Evolutionary conservation across 2,797 vertebrate genomes (phyloP).

Genomic region (Lithobates pipiens): DNA sequence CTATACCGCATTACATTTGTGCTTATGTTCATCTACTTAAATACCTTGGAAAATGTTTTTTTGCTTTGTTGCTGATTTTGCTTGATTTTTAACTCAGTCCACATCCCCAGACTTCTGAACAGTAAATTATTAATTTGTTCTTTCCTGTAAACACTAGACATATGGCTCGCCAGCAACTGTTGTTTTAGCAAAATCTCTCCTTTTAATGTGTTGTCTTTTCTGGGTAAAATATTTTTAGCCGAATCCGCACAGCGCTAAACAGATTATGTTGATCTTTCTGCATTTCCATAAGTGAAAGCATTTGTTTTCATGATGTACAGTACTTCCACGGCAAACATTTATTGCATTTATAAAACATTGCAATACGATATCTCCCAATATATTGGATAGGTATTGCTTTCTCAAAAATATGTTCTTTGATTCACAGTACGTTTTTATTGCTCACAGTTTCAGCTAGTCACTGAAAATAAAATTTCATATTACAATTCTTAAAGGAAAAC

Average conservation of each 20-base stretch:
- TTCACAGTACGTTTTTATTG: constrained; percentile 28
- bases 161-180: constrained; percentile 38
- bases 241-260: constrained; percentile 20
- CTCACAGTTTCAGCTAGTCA: background rate
- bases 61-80: constrained; percentile 10
- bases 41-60: background rate
- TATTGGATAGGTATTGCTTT: constrained; percentile 28
- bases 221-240: constrained; percentile 36
- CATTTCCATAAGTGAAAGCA: constrained; percentile 46
- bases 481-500: constrained; percentile 11
- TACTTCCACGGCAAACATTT: constrained; percentile 41
- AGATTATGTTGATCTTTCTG: constrained; percentile 44
- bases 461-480: constrained; percentile 23
- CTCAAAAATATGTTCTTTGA: constrained; percentile 28
- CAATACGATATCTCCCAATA: constrained; percentile 39
- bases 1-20: no score
- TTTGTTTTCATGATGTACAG: constrained; percentile 52
- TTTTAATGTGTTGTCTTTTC: constrained; percentile 49
- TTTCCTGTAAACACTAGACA: constrained; percentile 43
- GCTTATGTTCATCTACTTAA: background rate
- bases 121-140: constrained; percentile 51
- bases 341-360: constrained; percentile 52
- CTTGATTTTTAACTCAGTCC: constrained; percentile 18
- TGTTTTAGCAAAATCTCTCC: constrained; percentile 53
- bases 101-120: constrained; percentile 25